A percentile compares a stretch with the other conserved stretches of the same genome.
Evolutionary conservation across 2,888 invertebrate genomes (phyloP).

Genomic region (Kuschelorhynchus macadamiae): DNA sequence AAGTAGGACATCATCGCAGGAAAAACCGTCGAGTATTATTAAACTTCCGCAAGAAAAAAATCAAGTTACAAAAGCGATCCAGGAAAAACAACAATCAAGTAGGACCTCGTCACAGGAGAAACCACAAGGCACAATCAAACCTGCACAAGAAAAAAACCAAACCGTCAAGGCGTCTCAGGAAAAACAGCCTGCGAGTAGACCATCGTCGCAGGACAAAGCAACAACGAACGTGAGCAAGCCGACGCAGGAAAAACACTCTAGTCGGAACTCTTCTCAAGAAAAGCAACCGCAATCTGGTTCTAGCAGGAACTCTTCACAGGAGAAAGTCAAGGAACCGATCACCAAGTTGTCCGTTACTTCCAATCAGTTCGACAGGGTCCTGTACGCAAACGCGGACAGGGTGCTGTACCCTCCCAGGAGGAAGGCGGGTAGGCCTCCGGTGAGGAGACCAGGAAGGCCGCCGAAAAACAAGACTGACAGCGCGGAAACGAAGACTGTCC

Average conservation of each 20-base stretch:
- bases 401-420: constrained; percentile 84
- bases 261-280: constrained; percentile 23
- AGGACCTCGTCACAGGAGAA: not conserved
- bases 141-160: constrained; percentile 1
- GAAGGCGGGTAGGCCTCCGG: constrained; percentile 79
- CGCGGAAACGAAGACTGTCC: constrained; percentile 29
- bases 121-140: not conserved
- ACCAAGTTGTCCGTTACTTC: constrained; percentile 68
- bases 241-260: constrained; percentile 6
- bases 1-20: no score
- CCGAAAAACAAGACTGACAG: constrained; percentile 61
- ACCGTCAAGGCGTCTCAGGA: constrained; percentile 20
- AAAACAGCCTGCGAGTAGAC: constrained; percentile 12
- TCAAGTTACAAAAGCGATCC: not conserved
- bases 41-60: not conserved
- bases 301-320: constrained; percentile 24
- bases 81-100: not conserved
- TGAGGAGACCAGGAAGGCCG: constrained; percentile 71
- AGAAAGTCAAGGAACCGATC: constrained; percentile 44
- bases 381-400: constrained; percentile 80
- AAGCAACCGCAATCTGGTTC: constrained; percentile 11
- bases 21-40: no score
- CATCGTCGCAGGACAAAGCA: constrained; percentile 14
- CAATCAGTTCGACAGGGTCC: constrained; percentile 76
- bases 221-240: not conserved